Percentiles rank a stretch among this genome's conserved stretches.
Evolutionary conservation across 2,888 invertebrate species (phyloP).

Genomic region (Craniophora ligustri): DNA sequence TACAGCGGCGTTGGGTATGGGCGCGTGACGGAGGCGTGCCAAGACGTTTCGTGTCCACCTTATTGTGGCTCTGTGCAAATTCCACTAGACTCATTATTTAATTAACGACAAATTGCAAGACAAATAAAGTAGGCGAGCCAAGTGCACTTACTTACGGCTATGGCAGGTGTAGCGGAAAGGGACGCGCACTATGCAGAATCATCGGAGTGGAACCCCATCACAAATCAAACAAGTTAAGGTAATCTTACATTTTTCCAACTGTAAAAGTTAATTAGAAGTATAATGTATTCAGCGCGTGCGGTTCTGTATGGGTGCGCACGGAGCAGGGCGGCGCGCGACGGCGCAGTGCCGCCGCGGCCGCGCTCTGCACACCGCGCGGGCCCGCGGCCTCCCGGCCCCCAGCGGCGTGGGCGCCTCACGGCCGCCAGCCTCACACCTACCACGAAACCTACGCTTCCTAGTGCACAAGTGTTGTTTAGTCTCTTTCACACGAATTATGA

Average conservation of each 20-base stretch:
- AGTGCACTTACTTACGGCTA: too few species aligned
- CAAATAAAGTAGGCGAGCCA: too few species aligned
- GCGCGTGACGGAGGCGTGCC: too few species aligned
- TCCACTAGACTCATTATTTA: too few species aligned
- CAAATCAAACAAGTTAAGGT: slow-evolving; percentile 70
- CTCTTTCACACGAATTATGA: slow-evolving; percentile 66
- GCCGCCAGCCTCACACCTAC: slow-evolving; percentile 22
- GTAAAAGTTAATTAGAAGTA: slow-evolving; percentile 80
- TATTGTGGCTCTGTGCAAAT: too few species aligned
- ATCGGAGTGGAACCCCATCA: slow-evolving; percentile 72
- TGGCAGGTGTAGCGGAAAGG: slow-evolving; percentile 27
- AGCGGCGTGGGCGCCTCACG: slow-evolving; percentile 36
- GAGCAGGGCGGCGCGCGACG: slow-evolving; percentile 36
- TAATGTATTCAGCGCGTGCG: slow-evolving; percentile 77
- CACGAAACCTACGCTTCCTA: slow-evolving; percentile 48
- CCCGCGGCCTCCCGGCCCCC: slow-evolving; percentile 37
- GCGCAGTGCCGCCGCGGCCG: slow-evolving; percentile 49
- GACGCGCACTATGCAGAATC: slow-evolving; percentile 54
- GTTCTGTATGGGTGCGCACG: slow-evolving; percentile 72
- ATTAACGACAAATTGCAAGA: too few species aligned
- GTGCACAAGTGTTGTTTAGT: slow-evolving; percentile 34
- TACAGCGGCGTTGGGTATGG: too few species aligned
- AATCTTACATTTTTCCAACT: slow-evolving; percentile 74
- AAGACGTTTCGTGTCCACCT: too few species aligned
- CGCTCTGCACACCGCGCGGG: slow-evolving; percentile 39